A percentile compares a stretch with the other conserved stretches of the same genome.
Conservation (phyloP, 35 echinoderm and acorn worm species). For the Hemicentrotus pulcherrimus region DNA sequence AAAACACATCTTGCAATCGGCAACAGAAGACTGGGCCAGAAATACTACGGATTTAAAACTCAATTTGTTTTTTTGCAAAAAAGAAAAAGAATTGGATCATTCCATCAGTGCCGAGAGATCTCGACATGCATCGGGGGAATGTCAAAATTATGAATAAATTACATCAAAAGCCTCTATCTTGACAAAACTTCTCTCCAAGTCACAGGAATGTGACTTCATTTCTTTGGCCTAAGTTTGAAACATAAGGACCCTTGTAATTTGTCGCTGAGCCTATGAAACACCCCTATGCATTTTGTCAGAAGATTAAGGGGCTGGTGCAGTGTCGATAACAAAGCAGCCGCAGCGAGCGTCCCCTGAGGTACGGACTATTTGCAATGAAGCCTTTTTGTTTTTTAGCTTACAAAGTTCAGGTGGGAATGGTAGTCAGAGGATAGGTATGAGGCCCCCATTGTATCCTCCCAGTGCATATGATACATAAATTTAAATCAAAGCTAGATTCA, state of each 20-base stretch:
- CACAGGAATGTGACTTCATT: not conserved
- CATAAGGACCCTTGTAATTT: slow-evolving; percentile 28
- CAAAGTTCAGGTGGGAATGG: slow-evolving; percentile 22
- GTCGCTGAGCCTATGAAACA: not conserved
- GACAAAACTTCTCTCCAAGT: not conserved
- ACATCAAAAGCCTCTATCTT: not conserved
- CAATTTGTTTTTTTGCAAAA: not conserved
- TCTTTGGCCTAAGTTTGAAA: not conserved
- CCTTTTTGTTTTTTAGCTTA: not conserved
- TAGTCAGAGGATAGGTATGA: not conserved
- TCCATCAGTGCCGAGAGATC: not conserved
- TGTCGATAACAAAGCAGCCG: slow-evolving; percentile 24
- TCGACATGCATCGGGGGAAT: not conserved
- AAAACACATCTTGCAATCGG: not conserved
- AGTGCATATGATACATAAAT: not conserved
- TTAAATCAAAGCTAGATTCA: not conserved
- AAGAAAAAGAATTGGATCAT: not conserved
- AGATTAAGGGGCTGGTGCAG: not conserved
- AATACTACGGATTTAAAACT: not conserved
- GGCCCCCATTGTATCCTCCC: not conserved
- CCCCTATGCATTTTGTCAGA: slow-evolving; percentile 10
- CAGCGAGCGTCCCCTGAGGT: not conserved
- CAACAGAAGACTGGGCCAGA: not conserved
- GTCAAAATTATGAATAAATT: not conserved
- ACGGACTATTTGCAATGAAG: slow-evolving; percentile 5